phyloP scores from a whole-genome alignment of 2,888 invertebrate species.

The Entomobrya multifasciata region DNA sequence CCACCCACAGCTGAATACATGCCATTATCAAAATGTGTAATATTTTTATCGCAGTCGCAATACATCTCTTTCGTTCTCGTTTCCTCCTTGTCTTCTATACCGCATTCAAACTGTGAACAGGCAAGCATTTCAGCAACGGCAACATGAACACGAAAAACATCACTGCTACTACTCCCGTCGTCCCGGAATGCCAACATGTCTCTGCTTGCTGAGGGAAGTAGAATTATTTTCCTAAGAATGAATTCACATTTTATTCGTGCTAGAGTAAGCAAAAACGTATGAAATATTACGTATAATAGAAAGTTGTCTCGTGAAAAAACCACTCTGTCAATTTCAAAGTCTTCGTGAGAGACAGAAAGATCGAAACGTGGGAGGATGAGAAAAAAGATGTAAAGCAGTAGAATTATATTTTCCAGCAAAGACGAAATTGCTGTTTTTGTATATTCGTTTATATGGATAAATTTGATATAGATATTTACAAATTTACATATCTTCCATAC shows the following conservation, averaged over 20 bases:
- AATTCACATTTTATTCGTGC: slow-evolving; percentile 15
- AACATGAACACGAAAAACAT: slow-evolving; percentile 37
- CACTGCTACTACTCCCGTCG: too few species aligned
- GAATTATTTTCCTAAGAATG: slow-evolving; percentile 13
- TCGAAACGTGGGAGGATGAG: slow-evolving; percentile 26
- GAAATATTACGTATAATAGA: slow-evolving; percentile 57
- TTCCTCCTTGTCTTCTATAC: slow-evolving; percentile 36
- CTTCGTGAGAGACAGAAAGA: background rate
- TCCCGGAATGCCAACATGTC: slow-evolving; percentile 8
- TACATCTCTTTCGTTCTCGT: slow-evolving; percentile 29
- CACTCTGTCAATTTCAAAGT: slow-evolving; percentile 62
- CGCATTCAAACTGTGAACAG: too few species aligned
- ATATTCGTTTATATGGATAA: too few species aligned
- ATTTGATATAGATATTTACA: background rate
- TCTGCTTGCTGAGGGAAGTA: background rate
- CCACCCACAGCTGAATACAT: background rate
- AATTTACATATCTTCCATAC: background rate
- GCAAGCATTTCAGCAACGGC: slow-evolving; percentile 55
- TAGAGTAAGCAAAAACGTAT: slow-evolving; percentile 39
- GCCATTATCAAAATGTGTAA: slow-evolving; percentile 43
- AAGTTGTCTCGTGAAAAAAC: slow-evolving; percentile 46
- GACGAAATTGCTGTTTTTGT: background rate
- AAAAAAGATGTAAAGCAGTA: slow-evolving; percentile 24
- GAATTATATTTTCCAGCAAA: background rate
- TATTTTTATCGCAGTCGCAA: slow-evolving; percentile 19